Evolutionary conservation across 2,113 vertebrate genomes (phyloP).

Genomic region (Phodopus roborovskii): DNA sequence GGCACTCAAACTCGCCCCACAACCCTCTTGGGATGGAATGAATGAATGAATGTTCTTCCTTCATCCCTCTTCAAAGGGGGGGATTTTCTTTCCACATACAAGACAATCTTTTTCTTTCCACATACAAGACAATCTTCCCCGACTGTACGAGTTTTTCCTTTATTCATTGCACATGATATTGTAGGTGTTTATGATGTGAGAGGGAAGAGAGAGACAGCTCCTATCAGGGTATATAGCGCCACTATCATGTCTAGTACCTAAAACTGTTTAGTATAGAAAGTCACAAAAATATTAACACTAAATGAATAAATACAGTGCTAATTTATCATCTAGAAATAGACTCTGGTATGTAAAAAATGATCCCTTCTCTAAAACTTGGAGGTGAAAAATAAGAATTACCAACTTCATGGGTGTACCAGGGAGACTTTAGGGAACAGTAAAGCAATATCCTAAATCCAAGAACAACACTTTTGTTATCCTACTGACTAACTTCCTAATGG

Average conservation of each 20-base stretch:
- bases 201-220: fast-evolving
- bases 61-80: not conserved
- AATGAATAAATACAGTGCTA: not conserved
- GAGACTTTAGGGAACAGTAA: not conserved
- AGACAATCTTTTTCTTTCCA: not conserved
- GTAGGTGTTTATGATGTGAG: not conserved
- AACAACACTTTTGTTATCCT: not conserved
- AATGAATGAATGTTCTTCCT: not conserved
- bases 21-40: not conserved
- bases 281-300: not conserved
- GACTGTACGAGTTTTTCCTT: not conserved
- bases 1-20: too few species aligned
- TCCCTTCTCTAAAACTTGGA: not conserved
- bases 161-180: not conserved
- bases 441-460: not conserved
- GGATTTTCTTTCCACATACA: not conserved
- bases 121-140: not conserved
- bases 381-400: not conserved
- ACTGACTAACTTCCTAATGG: not conserved
- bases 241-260: not conserved
- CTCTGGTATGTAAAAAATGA: not conserved
- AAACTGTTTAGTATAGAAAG: not conserved
- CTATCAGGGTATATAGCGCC: not conserved
- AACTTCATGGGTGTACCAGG: not conserved
- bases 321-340: not conserved